Evolutionary conservation across 1,140 invertebrate genomes (phyloP), one percentile per base, ranked within the genome.

Genomic region (Geopemphigus sp.): DNA sequence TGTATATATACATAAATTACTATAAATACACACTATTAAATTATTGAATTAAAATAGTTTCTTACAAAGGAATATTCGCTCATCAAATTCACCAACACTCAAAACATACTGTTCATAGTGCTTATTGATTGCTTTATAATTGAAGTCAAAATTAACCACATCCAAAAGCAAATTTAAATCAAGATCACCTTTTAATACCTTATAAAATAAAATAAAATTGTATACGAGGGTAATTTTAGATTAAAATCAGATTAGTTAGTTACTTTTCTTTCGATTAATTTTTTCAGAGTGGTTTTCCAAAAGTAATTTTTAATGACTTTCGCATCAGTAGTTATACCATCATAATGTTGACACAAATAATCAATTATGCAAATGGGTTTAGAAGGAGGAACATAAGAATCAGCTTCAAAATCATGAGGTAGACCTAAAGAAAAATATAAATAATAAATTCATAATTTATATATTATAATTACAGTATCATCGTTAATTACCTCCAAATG

Each of bases 11-110:
- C 22, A 22, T 8, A 57, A 1, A 24, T 24, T 24, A 8, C 53
- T 19, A 19, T 15, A 54, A 54, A 54, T 17, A 50, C 8, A 50
- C 47, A 50, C 1, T 12, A 50, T 50, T 50, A 50, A 50, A 50
- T 50, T 11, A 50, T 50, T 6, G 14, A 1, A 70, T 22, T 10
- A 14, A 19, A 54, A 53, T 70, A 29, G 19, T 54, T 66, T 39
- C 64, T 81, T 72, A 81, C 80, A 56, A n/a, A 81, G 39, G 29
- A 81, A 81, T 56, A 81, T 81, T 61, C 96, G 89, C 86, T 99
- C 97, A 84, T 99, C 97, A 86, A 98, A 96, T 87, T 98, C 95
- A 6, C 96, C 95, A 74, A 93, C 91, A 85, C 90, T 96, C 17
- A 98, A 86, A 54, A 98, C 92, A 86, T 94, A 94, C 82, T 93